Conservation (phyloP, 37 sponge, comb jelly and placozoan species). For the Cladorhizidae sp. region DNA sequence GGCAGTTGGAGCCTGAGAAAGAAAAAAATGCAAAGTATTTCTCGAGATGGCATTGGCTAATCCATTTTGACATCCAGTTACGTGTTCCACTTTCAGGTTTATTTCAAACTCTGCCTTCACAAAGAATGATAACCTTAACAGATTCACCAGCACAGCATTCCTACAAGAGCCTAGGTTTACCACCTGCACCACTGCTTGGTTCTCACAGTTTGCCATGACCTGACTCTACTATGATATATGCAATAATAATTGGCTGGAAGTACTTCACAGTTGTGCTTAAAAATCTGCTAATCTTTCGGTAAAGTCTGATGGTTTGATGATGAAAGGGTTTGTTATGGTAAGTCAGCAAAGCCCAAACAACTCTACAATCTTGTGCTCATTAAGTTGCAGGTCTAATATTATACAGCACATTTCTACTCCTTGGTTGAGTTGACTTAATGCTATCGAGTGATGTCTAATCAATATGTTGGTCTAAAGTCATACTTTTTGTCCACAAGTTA, state of each 20-base stretch:
- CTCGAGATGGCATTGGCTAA: conserved; percentile 45
- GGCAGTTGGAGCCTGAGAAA: conserved; percentile 20
- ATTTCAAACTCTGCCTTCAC: conserved; percentile 21
- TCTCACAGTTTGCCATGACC: conserved; percentile 44
- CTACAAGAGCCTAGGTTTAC: not conserved
- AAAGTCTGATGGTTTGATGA: too few relatives aligned
- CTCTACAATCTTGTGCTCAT: too few relatives aligned
- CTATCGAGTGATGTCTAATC: too few relatives aligned
- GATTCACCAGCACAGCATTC: conserved; percentile 30
- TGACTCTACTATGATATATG: not conserved
- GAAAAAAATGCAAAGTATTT: conserved; percentile 29
- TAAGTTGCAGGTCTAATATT: too few relatives aligned
- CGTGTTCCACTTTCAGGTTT: conserved; percentile 28
- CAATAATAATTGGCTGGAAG: conserved; percentile 53
- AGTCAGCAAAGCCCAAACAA: too few relatives aligned
- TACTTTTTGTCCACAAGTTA: too few relatives aligned
- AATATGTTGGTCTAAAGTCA: too few relatives aligned
- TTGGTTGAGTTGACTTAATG: too few relatives aligned
- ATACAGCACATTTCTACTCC: too few relatives aligned
- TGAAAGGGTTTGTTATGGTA: too few relatives aligned
- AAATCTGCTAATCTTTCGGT: too few relatives aligned
- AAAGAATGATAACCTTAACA: conserved; percentile 52
- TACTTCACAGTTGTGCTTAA: too few relatives aligned
- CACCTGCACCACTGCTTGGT: conserved; percentile 53
- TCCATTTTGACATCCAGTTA: conserved; percentile 45